Evolutionary conservation across 2,797 vertebrate genomes (phyloP), one percentile per base, ranked within the genome.

Genomic region (Siniperca undulata): DNA sequence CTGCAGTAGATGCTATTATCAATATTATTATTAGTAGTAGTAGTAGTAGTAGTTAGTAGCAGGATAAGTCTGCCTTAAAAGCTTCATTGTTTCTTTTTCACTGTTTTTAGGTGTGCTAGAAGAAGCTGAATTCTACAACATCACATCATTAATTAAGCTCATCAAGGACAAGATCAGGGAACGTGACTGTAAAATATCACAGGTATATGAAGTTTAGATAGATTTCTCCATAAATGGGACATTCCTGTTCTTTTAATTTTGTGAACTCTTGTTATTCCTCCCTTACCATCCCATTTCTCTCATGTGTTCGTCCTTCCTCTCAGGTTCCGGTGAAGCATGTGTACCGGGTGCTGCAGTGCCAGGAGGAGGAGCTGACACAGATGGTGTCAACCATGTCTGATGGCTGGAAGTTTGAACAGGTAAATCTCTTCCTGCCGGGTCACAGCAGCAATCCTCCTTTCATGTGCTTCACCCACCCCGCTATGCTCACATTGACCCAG

Each of bases 341-440:
- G 40, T 99, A 99, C 93, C 96, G 99, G 72, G 99, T 99, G 88
- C 95, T 99, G 73, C 99, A 99, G 94, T 99, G 98, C 91, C 98
- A 99, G 93, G 99, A 99, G 89, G 98, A 99, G 87, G 98, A 99
- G 89, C 95, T 99, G 85, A 99, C 99, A 3, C 99, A 99, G 95
- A 99, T 99, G 99, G 98, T 99, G 82, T 99, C 99, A 55, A 99
- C 99, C 60, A 99, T 99, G 99, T 99, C 98, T 0, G 99, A 99
- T 2, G 98, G 98, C 94, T 99, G 98, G 99, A 95, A 98, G 94
- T 99, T 99, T 79, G 99, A 99, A 88, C 99, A 99, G 98, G 99
- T 99, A 97, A 98, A 97, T 50, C 96, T 97, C 74, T 52, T 38
- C 61, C 22, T 0, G 69, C 62, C 20, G 73, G 58, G 10, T 70